Percentiles rank a stretch among this genome's conserved stretches.
Conservation (phyloP, 2,797 vertebrate species). For the Thripadectes ignobilis region DNA sequence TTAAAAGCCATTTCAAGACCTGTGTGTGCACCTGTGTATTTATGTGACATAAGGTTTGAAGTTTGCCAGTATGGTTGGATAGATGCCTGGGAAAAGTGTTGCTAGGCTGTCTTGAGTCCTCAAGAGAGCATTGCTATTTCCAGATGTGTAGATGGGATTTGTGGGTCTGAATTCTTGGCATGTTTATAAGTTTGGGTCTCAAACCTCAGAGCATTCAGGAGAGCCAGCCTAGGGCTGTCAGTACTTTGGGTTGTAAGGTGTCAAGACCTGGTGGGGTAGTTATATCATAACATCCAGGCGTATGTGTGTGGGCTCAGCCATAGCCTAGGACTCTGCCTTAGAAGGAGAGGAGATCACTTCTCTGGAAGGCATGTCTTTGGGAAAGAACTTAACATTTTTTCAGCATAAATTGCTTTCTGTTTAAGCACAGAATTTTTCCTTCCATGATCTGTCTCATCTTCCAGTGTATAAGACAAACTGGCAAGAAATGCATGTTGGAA, state of each 20-base stretch:
- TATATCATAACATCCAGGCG: neutral
- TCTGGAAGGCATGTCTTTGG: neutral
- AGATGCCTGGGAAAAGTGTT: neutral
- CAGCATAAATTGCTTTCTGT: neutral
- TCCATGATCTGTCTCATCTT: neutral
- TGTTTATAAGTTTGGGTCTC: neutral
- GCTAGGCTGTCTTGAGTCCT: neutral
- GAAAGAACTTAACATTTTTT: neutral
- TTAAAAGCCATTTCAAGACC: neutral
- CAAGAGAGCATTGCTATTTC: neutral
- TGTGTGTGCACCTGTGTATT: neutral
- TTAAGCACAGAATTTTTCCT: neutral
- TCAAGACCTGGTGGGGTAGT: neutral
- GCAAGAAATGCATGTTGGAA: neutral
- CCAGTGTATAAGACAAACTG: neutral
- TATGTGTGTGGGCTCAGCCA: fast-evolving
- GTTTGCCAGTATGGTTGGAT: neutral
- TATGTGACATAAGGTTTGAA: neutral
- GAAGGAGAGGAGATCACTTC: neutral
- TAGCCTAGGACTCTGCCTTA: neutral
- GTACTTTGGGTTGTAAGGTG: fast-evolving
- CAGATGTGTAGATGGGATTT: neutral
- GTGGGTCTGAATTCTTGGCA: neutral
- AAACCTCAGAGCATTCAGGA: neutral
- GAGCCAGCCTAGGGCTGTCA: neutral